Evolutionary conservation across 2,888 invertebrate species (phyloP), one percentile per base, ranked within the genome.

Genomic region (Unio pictorum): DNA sequence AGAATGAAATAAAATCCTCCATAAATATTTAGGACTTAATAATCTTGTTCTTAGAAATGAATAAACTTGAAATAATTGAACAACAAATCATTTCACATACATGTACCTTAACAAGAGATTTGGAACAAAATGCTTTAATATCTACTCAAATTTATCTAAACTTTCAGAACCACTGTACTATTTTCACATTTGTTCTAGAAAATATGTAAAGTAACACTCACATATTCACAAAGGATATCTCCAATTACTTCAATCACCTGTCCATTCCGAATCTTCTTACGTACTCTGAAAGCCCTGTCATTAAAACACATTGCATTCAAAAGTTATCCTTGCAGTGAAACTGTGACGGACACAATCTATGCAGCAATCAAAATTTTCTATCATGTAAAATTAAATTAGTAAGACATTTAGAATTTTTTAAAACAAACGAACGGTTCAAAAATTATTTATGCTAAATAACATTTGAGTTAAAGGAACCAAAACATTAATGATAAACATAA

Each of bases 221-320:
- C 94, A 89, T 93, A 94, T 91, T 93, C 93, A 88, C 93, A 93
- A 63, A 94, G 91, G 81, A 94, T 92, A 86, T 94, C 94, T 55
- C 94, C 94, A 79, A 94, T 93, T 89, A 93, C 92, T 59, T 85
- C 91, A 60, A 93, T 92, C 45, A 91, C 89, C 67, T 88, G 84
- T 56, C 92, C 92, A 75, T 91, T 92, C 26, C 92, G 92, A 89
- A 92, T 92, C 79, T 92, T 92, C 78, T 92, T 90, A 74, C 93
- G 89, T 61, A 93, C 92, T 72, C 92, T 89, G 67, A 93, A 82
- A 45, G 93, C 92, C 90, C 93, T 89, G 80, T 69, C 87, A 88
- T 67, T 73, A 28, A 75, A 69, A 58, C 20, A n/a, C 20, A 58
- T 66, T 20, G 58, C 8, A 59, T 66, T 67, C 23, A 26, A 11